Evolutionary conservation across 1,140 invertebrate genomes (phyloP), one percentile per base, ranked within the genome.

Genomic region (Monochamus saltuarius): DNA sequence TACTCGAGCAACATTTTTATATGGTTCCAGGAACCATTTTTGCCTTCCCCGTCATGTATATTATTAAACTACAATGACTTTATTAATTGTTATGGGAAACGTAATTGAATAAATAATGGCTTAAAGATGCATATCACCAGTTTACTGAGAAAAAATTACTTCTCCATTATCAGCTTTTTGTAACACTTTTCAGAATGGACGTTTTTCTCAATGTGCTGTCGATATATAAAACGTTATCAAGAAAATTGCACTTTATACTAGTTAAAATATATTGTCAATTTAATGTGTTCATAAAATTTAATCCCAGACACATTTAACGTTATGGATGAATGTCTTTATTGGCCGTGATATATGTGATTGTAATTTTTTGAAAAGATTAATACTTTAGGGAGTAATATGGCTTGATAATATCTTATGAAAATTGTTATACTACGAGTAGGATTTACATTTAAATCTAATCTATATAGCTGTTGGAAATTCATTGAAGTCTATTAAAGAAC

Each of bases 261-360:
- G 60, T 46, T 64, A 64, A 56, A 64, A 60, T 64, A 61, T 49
- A 46, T 34, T 58, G 69, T 71, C 69, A 71, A 71, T 71, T 71
- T 59, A 55, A 71, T 71, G 69, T 71, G 69, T 71, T 71, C 69
- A 71, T 56, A 61, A 50, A 59, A 29, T 29, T n/a, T 29, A 29
- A 29, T 29, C 22, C 22, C 22, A 29, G 22, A 29, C 22, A 29
- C 22, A 29, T 29, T 29, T 29, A 29, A 29, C 2, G 22, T 29
- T 29, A 29, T 29, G 22, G 42, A 36, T 34, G 29, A 49, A 42
- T 42, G 16, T 13, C n/a, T 42, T 42, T 47, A 61, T 61, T 61
- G 51, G 55, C 59, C 59, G 59, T 65, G 63, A 61, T 65, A 55
- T 52, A 61, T 65, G 63, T 65, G 63, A 65, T 65, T 65, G 51